Evolutionary conservation across 1,140 invertebrate genomes (phyloP), one percentile per base, ranked within the genome.

Genomic region (Dysdera silvatica): DNA sequence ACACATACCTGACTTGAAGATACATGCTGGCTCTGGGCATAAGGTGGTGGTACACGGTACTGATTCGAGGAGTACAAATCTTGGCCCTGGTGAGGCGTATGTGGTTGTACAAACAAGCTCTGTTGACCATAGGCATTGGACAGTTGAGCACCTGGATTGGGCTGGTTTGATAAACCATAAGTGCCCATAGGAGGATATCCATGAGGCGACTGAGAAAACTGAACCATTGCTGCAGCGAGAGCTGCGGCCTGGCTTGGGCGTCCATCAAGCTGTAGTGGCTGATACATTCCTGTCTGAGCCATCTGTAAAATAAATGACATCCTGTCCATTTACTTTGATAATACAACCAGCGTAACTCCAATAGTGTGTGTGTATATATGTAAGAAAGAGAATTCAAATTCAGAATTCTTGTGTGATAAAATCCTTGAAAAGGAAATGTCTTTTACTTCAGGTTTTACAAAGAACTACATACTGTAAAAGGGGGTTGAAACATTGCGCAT

Each of bases 1-100:
- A 5, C 26, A 4, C 10, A 72, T 52, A 71, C 71, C 54, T 72
- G 70, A 68, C 67, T 71, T 6, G 72, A 71, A 24, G 84, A 82
- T 57, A 88, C 80, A 71, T 89, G 88, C 52, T 86, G 83, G 67
- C 85, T 85, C 74, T 89, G 85, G 20, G 85, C 84, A 75, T 87
- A 85, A 1, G 79, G 84, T 68, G 85, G 68, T 45, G 71, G 74
- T 31, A 88, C 80, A 56, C 86, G 79, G 70, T 85, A 88, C 71
- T 87, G 86, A 51, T 82, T 81, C 71, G 82, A 87, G 69, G 84
- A 85, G 77, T 89, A 91, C 76, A 91, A 83, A 68, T 91, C 88
- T 45, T 86, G 85, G 2, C 84, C 81, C 63, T 80, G 76, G 16
- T 79, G 79, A 23, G 79, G 77, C 2, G 79, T 76, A 37, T 79